Evolutionary conservation across 2,113 vertebrate species (phyloP).

Genomic region (Sarotherodon lohbergeri): DNA sequence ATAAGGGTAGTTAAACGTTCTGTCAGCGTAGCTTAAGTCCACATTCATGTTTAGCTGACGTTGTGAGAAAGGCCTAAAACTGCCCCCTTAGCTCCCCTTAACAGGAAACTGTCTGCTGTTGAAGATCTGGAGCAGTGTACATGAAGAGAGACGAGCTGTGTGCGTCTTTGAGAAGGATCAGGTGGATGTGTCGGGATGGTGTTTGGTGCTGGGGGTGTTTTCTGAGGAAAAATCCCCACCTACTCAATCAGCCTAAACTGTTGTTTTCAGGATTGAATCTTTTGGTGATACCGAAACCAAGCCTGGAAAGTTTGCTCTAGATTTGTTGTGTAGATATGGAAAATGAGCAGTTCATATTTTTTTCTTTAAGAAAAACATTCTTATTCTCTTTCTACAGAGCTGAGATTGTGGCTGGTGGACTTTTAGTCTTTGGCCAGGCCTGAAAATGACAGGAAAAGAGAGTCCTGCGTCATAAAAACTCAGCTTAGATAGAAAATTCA

Average conservation of each 20-base stretch:
- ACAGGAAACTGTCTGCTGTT: not conserved
- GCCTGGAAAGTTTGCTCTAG: not conserved
- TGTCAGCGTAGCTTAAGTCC: no score
- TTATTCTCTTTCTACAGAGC: not conserved
- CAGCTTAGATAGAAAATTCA: not conserved
- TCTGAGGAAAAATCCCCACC: not conserved
- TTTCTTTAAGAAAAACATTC: not conserved
- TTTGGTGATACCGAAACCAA: not conserved
- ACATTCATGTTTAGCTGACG: not conserved
- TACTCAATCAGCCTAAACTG: not conserved
- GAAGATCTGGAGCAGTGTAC: not conserved
- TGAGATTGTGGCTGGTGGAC: not conserved
- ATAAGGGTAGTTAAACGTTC: not conserved
- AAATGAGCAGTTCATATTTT: not conserved
- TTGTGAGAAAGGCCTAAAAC: not conserved
- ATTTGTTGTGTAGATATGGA: not conserved
- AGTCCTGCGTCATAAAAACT: not conserved
- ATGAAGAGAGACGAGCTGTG: not conserved
- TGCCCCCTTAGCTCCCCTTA: not conserved
- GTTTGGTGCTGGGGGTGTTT: not conserved
- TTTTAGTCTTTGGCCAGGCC: not conserved
- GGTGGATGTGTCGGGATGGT: not conserved
- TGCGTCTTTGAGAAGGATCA: not conserved
- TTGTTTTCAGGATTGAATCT: not conserved
- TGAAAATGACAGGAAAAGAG: not conserved